These are phyloP conservation scores for Anguilla japonica DNA, from an alignment of 2,113 vertebrate species.

Conservation along the genomic window DNA sequence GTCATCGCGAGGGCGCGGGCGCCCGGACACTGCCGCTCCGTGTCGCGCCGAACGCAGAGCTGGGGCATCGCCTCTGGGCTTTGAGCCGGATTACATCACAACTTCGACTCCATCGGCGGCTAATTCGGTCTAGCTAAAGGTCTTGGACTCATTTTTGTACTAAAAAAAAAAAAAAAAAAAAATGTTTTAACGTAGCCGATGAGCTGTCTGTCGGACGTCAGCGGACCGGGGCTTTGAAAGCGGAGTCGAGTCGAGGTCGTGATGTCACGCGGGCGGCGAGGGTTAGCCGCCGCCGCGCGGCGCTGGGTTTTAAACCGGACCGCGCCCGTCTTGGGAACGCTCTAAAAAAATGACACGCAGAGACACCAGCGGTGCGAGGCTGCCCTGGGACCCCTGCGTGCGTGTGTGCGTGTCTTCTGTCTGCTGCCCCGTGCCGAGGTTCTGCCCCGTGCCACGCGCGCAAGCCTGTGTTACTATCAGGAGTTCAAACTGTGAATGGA, in stretches of 20 bases:
- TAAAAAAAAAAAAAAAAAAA: background rate
- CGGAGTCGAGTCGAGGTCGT: slow-evolving; percentile 14
- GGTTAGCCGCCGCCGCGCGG: background rate
- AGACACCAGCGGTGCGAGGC: background rate
- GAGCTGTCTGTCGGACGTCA: background rate
- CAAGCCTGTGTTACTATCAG: slow-evolving; percentile 6
- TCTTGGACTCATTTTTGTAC: background rate
- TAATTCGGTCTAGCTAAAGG: background rate
- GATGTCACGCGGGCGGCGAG: background rate
- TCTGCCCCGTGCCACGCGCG: slow-evolving; percentile 16
- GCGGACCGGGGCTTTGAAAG: background rate
- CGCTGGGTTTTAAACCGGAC: background rate
- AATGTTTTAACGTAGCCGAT: background rate
- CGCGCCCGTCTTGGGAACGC: background rate
- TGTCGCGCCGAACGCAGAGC: background rate
- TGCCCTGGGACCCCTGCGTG: slow-evolving; percentile 5
- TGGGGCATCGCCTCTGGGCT: background rate
- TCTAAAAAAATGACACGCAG: background rate
- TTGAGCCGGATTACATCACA: slow-evolving; percentile 14
- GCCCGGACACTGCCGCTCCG: background rate
- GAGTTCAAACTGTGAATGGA: background rate
- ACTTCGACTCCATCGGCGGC: slow-evolving; percentile 7
- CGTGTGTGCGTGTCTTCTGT: background rate
- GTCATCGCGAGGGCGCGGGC: background rate
- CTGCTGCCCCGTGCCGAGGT: background rate